Base-by-base conservation (phyloP, 2,797 vertebrate genomes). In the Onychomys torridus region DNA sequence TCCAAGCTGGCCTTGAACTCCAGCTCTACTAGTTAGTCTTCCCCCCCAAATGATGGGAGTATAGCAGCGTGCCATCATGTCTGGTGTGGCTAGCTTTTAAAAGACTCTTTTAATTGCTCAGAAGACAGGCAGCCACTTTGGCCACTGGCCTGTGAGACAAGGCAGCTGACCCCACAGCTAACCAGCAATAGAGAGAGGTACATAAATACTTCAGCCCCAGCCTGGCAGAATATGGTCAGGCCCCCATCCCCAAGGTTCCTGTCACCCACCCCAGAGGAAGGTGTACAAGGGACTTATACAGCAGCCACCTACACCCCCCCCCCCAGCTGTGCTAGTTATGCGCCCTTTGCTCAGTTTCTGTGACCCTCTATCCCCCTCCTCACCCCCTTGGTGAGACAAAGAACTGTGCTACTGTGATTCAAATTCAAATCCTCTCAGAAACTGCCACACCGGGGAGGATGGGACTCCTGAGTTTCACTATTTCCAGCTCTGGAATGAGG, bases 151-250 rank as follows among this genome's bases (percentile, higher is more conserved):
- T 19, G 5, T 19, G 65, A 69, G 49, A 43, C 12, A 2, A 46
- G 13, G 16, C n/a, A 23, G 12, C n/a, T 5, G 10, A 83, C 63
- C 40, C 10, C 34, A 0, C 0, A 2, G 25, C 29, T 49, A n/a
- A 52, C 3, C 40, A 14, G 25, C 32, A 21, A 13, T 0, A 29
- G 57, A 59, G 49, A 57, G 40, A 59, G n/a, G 37, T 34, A 32
- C 32, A 78, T 8, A 8, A 57, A 43, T 2, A 19, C 69, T 19
- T 69, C 1, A 9, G 2, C 63, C 29, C 61, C 6, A 3, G 63
- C 63, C 77, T 71, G 57, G 87, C 34, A 3, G 29, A 11, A n/a
- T 81, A 7, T 7, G 0, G 75, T 23, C n/a, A 78, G 55, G 32
- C 49, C 76, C 69, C 14, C 10, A 16, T 55, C 34, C 61, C 1